Base-by-base conservation (phyloP, 1,140 invertebrate species). In the Cherax quadricarinatus region DNA sequence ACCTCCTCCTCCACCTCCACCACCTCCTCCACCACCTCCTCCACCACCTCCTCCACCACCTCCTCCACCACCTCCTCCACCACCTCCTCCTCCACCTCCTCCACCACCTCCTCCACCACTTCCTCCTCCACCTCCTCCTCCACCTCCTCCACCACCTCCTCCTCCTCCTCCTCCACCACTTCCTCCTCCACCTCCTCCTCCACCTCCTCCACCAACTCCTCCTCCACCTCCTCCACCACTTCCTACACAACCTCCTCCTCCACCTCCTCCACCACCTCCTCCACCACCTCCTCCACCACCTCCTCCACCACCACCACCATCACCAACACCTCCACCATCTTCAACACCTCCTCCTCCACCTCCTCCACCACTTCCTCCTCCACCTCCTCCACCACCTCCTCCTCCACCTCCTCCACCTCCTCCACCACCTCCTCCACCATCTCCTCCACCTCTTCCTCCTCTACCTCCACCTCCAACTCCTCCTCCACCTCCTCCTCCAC, bases 1-100 rank as follows among this genome's bases (percentile, higher is more conserved):
- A 14, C 73, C 41, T 48, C 41, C 73, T 78, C 73, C 21, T 21
- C 21, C 73, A n/a, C 41, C 73, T 78, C 7, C 21, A 9, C 21
- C 73, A 24, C 7, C 21, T 21, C 21, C 73, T 78, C 9, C 41
- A 18, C 41, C 79, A 49, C 79, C 10, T 7, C n/a, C 24, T 80
- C 79, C 79, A 49, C 30, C 79, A 49, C 41, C 79, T 80, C 4
- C 78, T 80, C 24, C 24, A 48, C 16, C 78, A 48, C 78, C 78
- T 80, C 78, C 24, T 80, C 78, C 78, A 48, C 79, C 79, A 49
- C 79, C 79, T 48, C 41, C 79, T 80, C 79, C 41, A 49, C 79
- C 79, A 49, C 79, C 30, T 80, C 79, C 79, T 80, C 41, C 41
- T 80, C 79, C 41, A 49, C 41, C 79, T 80, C 30, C 79, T n/a